These are phyloP conservation scores for Pelobates fuscus DNA, from an alignment of 2,113 vertebrate genomes.

Conservation along the genomic window DNA sequence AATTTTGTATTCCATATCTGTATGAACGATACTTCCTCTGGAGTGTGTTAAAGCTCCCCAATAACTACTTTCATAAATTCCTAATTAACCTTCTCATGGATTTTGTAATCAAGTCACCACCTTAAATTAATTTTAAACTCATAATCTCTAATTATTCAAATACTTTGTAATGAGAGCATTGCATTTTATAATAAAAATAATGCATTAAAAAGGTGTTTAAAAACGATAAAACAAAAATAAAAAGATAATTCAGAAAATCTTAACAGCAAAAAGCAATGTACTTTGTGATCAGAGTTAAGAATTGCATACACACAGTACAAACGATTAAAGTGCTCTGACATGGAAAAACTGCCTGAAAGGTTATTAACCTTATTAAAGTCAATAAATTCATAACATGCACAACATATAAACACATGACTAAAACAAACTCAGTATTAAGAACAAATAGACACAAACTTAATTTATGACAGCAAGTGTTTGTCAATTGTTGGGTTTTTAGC, in stretches of 20 bases:
- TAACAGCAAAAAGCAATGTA: too few relatives aligned
- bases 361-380: not conserved
- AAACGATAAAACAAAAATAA: not conserved
- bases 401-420: not conserved
- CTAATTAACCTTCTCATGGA: not conserved
- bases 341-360: not conserved
- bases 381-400: not conserved
- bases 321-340: not conserved
- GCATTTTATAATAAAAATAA: not conserved
- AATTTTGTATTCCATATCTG: not conserved
- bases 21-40: not conserved
- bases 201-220: not conserved
- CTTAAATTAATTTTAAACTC: conserved; percentile 28
- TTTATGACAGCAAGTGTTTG: too few relatives aligned
- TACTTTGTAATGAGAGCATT: not conserved
- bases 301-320: conserved; percentile 10
- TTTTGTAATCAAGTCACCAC: conserved; percentile 31
- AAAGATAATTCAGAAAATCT: too few relatives aligned
- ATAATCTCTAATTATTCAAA: conserved; percentile 42
- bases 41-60: conserved; percentile 15
- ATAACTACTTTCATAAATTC: conserved; percentile 18
- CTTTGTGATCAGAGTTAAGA: not conserved
- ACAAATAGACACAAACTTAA: too few relatives aligned
- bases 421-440: too few relatives aligned
- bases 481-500: too few relatives aligned